Evolutionary conservation across 2,888 invertebrate genomes (phyloP).

Genomic region (Sipha maydis): DNA sequence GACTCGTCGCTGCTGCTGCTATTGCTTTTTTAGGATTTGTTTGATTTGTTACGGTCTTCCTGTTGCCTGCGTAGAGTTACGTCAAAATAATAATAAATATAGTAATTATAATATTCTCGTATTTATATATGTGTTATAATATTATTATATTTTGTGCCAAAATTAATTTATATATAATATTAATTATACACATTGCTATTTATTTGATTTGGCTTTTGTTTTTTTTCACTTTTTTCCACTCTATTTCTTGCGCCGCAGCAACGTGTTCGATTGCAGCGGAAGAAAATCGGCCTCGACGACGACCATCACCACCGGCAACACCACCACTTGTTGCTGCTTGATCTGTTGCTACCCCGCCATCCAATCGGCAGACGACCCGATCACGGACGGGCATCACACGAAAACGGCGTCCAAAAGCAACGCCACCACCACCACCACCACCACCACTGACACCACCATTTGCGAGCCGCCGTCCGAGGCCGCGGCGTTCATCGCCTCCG

Average conservation of each 20-base stretch:
- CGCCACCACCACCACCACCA: not conserved
- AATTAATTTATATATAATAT: too few relatives aligned
- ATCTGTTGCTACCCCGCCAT: conserved; percentile 10
- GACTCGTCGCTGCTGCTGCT: not conserved
- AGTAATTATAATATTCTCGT: too few relatives aligned
- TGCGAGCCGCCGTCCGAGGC: conserved; percentile 59
- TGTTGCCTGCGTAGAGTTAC: too few relatives aligned
- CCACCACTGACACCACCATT: not conserved
- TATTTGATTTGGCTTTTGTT: not conserved
- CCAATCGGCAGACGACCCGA: not conserved
- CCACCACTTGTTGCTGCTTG: not conserved
- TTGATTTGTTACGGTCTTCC: too few relatives aligned
- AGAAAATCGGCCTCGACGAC: not conserved
- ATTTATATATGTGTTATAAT: too few relatives aligned
- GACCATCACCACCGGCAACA: too few relatives aligned
- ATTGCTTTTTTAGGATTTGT: not conserved
- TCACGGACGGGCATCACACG: not conserved
- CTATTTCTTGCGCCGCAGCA: not conserved
- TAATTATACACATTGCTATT: not conserved
- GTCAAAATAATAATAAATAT: too few relatives aligned
- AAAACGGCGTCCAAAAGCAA: too few relatives aligned
- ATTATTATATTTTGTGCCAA: too few relatives aligned
- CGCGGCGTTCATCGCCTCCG: conserved; percentile 41
- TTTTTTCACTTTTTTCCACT: not conserved
- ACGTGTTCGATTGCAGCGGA: not conserved